Base-by-base conservation (phyloP, 2,888 invertebrate species). In the Chironomus tentans region DNA sequence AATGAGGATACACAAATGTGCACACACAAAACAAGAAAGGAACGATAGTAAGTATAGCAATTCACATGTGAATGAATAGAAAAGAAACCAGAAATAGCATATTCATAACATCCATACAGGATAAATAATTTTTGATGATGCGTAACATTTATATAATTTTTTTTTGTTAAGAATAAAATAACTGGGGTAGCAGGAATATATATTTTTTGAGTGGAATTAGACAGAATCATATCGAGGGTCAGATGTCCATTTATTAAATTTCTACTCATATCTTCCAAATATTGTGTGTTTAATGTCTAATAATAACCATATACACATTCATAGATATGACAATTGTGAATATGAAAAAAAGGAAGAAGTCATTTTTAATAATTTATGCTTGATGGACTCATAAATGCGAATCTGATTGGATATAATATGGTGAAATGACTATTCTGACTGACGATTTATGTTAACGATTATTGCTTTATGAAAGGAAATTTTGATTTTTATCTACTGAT, bases 71-170 rank as follows among this genome's bases (percentile, higher is more conserved):
- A 38, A 38, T 38, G 56, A 56, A 56, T 48, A 6, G 21, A 18
- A 10, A 47, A n/a, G 24, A 24, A 3, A 65, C 73, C 74, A 74
- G 74, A 47, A 74, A 68, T 24, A 46, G 28, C 65, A 74, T 68
- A 74, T 74, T 74, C 74, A 74, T 68, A 28, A 62, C 62, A 46
- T 62, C 28, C 56, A 22, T 15, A 62, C 65, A 48, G 74, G 74
- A 74, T 74, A 74, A 74, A 74, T 74, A 74, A 74, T 74, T 74
- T 74, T 74, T 74, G 74, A 74, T 74, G 74, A 74, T 74, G 74
- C 74, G 74, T 74, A 74, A 68, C 74, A 68, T 68, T 74, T 38
- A 62, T 21, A 22, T 15, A 15, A 56, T 56, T 15, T 56, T 50
- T 50, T 50, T 50, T 50, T 10, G 5, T 28, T 28, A 2, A 2